phyloP scores from a whole-genome alignment of 2,113 vertebrate genomes.

The Bos indicus region DNA sequence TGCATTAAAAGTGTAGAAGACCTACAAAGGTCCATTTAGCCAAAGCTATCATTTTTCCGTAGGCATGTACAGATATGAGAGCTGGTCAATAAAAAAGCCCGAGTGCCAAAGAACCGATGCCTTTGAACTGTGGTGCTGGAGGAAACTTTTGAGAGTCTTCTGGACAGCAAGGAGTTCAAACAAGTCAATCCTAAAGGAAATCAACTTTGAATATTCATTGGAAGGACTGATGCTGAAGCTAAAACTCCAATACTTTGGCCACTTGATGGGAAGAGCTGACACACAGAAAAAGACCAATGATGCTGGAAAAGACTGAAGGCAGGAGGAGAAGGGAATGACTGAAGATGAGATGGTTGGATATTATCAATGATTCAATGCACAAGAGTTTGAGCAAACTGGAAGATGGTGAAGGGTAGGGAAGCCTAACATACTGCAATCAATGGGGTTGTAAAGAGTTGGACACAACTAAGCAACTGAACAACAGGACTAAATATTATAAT shows the following conservation, averaged over 20 bases:
- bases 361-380: neutral
- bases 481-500: neutral
- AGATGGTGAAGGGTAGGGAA: neutral
- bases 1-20: neutral
- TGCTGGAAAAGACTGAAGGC: neutral
- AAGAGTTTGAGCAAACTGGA: neutral
- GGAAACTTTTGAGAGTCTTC: neutral
- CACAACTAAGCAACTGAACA: neutral
- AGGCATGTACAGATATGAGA: neutral
- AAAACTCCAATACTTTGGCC: neutral
- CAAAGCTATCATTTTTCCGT: neutral
- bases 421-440: neutral
- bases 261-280: neutral
- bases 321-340: neutral
- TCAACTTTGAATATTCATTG: neutral
- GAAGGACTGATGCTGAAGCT: neutral
- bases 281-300: neutral
- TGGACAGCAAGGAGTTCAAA: neutral
- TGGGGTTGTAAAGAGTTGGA: neutral
- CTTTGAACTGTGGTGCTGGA: neutral
- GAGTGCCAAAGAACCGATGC: neutral
- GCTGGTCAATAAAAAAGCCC: neutral
- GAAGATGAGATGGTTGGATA: neutral
- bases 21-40: neutral
- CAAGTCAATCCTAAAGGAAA: neutral